Percentiles rank a stretch among this genome's conserved stretches.
phyloP scores from a whole-genome alignment of 37 sponge, comb jelly and placozoan species.

The Spongilla lacustris region DNA sequence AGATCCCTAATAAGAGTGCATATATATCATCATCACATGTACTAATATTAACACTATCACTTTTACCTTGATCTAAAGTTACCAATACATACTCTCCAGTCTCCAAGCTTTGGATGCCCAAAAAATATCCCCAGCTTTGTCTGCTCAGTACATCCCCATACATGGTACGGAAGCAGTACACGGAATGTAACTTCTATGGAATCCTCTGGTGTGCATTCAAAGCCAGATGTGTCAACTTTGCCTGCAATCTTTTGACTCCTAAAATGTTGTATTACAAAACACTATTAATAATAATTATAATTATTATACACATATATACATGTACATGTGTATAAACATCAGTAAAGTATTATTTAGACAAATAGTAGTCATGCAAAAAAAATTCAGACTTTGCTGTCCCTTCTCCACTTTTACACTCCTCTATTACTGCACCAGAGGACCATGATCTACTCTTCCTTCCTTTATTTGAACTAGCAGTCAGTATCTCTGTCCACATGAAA shows the following conservation, averaged over 20 bases:
- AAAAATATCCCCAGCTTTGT: slow-evolving; percentile 27
- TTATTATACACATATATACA: no score
- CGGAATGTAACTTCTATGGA: slow-evolving; percentile 21
- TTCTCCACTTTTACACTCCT: no score
- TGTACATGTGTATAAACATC: no score
- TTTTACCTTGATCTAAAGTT: neutral
- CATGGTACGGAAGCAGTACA: slow-evolving; percentile 20
- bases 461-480: no score
- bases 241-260: neutral
- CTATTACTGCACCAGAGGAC: no score
- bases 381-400: no score
- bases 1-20: neutral
- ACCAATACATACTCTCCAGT: slow-evolving; percentile 18
- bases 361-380: no score
- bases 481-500: no score
- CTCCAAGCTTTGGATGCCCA: slow-evolving; percentile 27
- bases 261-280: neutral
- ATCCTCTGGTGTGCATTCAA: slow-evolving; percentile 3
- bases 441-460: no score
- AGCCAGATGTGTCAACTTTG: neutral
- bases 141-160: slow-evolving; percentile 26
- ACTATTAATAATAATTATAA: no score
- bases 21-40: neutral
- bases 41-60: neutral
- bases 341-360: no score